Percentiles rank a stretch among this genome's conserved stretches.
These are phyloP conservation scores for Entelurus aequoreus DNA, from an alignment of 2,113 vertebrate genomes.

Conservation along the genomic window DNA sequence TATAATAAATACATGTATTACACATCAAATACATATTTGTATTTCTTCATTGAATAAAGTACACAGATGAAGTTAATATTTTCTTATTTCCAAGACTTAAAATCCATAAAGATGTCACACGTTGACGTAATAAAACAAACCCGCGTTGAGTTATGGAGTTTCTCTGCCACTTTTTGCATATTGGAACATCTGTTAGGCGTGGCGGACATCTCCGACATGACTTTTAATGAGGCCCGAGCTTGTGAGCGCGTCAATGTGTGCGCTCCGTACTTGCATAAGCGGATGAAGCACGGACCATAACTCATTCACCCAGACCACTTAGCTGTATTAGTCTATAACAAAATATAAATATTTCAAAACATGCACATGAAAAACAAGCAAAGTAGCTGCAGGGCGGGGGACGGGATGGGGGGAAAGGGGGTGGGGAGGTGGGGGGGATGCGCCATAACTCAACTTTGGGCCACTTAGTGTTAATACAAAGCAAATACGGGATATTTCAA, in stretches of 20 bases:
- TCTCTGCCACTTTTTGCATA: too few species aligned
- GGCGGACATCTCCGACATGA: conserved; percentile 12
- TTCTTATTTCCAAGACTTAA: too few species aligned
- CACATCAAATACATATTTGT: too few species aligned
- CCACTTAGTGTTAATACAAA: conserved; percentile 69
- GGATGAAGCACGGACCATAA: conserved; percentile 50
- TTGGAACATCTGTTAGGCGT: too few species aligned
- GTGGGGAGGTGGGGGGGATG: neutral
- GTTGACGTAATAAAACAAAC: too few species aligned
- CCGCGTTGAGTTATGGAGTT: too few species aligned
- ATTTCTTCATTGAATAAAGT: too few species aligned
- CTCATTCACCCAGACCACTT: conserved; percentile 61
- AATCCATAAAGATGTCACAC: too few species aligned
- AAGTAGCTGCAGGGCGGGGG: conserved; percentile 32
- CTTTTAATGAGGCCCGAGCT: conserved; percentile 27
- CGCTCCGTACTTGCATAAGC: conserved; percentile 23
- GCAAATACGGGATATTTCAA: conserved; percentile 66
- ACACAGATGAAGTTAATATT: too few species aligned
- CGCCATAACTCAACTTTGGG: conserved; percentile 50
- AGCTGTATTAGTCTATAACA: conserved; percentile 63
- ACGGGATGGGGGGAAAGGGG: too few species aligned
- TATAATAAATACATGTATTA: too few species aligned
- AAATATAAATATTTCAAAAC: conserved; percentile 64
- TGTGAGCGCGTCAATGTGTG: conserved; percentile 27
- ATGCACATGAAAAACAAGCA: conserved; percentile 63